Evolutionary conservation across 2,888 invertebrate species (phyloP).

Genomic region (Palloptera scutellata): DNA sequence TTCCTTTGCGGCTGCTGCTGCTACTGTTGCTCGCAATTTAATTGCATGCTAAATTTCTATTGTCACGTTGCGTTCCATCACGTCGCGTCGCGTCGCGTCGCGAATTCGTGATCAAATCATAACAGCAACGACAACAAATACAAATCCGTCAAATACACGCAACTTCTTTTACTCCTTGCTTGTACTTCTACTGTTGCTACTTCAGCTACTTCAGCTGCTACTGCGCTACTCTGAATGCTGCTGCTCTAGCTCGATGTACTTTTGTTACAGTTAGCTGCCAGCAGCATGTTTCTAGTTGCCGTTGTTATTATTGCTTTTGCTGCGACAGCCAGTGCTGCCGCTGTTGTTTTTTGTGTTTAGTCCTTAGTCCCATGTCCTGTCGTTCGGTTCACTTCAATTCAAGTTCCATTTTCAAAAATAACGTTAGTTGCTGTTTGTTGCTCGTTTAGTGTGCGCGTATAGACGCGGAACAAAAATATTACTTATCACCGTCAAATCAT

Average conservation of each 20-base stretch:
- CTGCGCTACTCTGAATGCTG: slow-evolving; percentile 17
- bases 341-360: slow-evolving; percentile 40
- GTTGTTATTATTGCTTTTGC: slow-evolving; percentile 34
- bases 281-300: slow-evolving; percentile 39
- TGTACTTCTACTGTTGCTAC: slow-evolving; percentile 14
- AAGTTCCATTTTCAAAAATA: slow-evolving; percentile 56
- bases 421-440: slow-evolving; percentile 62
- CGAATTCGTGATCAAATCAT: slow-evolving; percentile 15
- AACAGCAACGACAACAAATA: too few species aligned
- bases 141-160: too few species aligned
- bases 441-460: slow-evolving; percentile 61
- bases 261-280: slow-evolving; percentile 32
- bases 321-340: slow-evolving; percentile 41
- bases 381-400: slow-evolving; percentile 51
- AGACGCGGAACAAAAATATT: slow-evolving; percentile 45
- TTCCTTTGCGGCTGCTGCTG: slow-evolving; percentile 8
- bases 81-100: slow-evolving; percentile 34
- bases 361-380: slow-evolving; percentile 46
- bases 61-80: slow-evolving; percentile 40
- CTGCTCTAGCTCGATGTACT: slow-evolving; percentile 31
- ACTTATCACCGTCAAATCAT: slow-evolving; percentile 8
- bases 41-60: slow-evolving; percentile 56
- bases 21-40: slow-evolving; percentile 21
- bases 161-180: background rate
- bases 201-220: slow-evolving; percentile 19